Evolutionary conservation across 2,797 vertebrate species (phyloP).

Genomic region (Hemibagrus guttatus): DNA sequence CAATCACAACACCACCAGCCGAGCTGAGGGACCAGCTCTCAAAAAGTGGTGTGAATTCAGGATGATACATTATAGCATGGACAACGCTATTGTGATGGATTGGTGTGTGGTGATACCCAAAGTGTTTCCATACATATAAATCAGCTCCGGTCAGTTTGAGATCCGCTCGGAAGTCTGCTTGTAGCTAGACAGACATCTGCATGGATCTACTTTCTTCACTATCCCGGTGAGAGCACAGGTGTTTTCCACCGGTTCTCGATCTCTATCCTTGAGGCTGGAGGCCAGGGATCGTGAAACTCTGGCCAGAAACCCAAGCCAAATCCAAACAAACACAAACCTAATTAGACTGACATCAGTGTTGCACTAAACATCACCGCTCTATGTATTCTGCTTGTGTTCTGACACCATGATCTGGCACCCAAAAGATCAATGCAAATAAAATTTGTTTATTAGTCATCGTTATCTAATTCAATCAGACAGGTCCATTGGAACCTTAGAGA

Average conservation of each 20-base stretch:
- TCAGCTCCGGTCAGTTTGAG: background rate
- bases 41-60: background rate
- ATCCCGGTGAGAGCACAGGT: slow-evolving; percentile 21
- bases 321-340: slow-evolving; percentile 4
- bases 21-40: background rate
- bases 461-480: slow-evolving; percentile 15
- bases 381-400: background rate
- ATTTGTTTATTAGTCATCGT: background rate
- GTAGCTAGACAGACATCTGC: background rate
- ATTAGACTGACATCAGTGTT: background rate
- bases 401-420: background rate
- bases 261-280: background rate
- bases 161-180: background rate
- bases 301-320: slow-evolving; percentile 13
- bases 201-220: background rate
- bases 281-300: background rate
- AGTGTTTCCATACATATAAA: slow-evolving; percentile 13
- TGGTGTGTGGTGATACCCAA: background rate
- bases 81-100: background rate
- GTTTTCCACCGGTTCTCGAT: background rate
- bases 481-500: background rate
- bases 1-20: slow-evolving; percentile 15
- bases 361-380: background rate
- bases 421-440: background rate
- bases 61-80: background rate